Evolutionary conservation across 2,113 vertebrate species (phyloP).

Genomic region (Microtus richardsoni): DNA sequence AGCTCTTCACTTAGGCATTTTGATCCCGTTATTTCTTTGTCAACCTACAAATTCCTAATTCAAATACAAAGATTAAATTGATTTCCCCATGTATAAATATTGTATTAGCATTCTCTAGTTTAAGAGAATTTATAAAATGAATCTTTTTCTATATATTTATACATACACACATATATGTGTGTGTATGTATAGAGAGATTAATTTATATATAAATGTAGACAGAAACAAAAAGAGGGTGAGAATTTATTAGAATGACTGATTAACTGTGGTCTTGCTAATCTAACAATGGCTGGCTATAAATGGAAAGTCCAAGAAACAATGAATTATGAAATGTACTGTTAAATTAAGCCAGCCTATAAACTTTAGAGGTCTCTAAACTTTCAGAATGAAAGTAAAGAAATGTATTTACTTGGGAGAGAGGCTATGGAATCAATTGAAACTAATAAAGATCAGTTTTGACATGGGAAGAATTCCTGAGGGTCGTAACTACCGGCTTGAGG

Average conservation of each 20-base stretch:
- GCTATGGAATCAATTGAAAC: too few species aligned
- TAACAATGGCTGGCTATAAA: background rate
- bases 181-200: too few species aligned
- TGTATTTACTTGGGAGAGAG: too few species aligned
- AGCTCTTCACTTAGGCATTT: background rate
- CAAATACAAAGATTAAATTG: background rate
- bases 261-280: background rate
- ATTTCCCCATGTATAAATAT: background rate
- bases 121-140: background rate
- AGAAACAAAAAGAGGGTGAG: background rate
- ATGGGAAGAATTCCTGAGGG: too few species aligned
- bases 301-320: background rate
- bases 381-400: too few species aligned
- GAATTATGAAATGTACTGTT: too few species aligned
- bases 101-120: background rate
- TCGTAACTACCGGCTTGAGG: too few species aligned
- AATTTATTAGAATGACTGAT: background rate
- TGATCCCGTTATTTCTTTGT: background rate
- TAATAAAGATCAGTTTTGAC: too few species aligned
- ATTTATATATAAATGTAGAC: fast-evolving
- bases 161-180: background rate
- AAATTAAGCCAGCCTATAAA: too few species aligned
- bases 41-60: background rate
- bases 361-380: too few species aligned
- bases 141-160: background rate